These are phyloP conservation scores for Gobius niger DNA, from an alignment of 2,113 vertebrate species.

Conservation along the genomic window DNA sequence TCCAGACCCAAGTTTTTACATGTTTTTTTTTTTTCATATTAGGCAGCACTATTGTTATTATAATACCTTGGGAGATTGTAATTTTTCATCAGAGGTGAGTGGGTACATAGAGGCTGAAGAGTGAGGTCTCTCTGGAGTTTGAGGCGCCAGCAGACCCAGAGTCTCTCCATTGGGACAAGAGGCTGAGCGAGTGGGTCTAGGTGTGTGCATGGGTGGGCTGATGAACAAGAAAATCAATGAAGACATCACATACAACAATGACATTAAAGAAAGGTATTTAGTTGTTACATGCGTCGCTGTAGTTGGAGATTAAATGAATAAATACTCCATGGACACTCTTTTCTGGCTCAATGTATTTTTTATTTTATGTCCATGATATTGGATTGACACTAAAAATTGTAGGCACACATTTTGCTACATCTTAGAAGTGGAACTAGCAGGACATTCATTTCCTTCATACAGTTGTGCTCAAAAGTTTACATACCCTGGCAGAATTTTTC, in stretches of 20 bases:
- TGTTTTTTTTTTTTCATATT: too few species aligned
- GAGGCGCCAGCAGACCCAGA: slow-evolving; percentile 31
- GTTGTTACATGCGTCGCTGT: neutral
- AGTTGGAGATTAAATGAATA: too few species aligned
- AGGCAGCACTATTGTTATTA: neutral
- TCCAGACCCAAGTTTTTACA: too few species aligned
- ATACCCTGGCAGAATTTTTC: too few species aligned
- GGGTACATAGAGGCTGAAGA: slow-evolving; percentile 1
- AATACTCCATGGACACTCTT: too few species aligned
- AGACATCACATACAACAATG: neutral
- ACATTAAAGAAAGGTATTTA: neutral
- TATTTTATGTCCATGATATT: too few species aligned
- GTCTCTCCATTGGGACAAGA: slow-evolving; percentile 59
- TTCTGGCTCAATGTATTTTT: too few species aligned
- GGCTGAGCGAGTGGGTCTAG: slow-evolving; percentile 42
- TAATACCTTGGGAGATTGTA: slow-evolving; percentile 26
- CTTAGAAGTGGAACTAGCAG: too few species aligned
- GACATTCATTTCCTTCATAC: too few species aligned
- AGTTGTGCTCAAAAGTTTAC: too few species aligned
- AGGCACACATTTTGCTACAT: too few species aligned
- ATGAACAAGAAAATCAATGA: neutral
- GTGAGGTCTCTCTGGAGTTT: slow-evolving; percentile 19
- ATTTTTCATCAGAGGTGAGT: neutral
- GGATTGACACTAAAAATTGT: too few species aligned
- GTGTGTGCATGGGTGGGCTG: neutral